phyloP scores from a whole-genome alignment of 2,797 vertebrate genomes.

The Liparis tanakae region DNA sequence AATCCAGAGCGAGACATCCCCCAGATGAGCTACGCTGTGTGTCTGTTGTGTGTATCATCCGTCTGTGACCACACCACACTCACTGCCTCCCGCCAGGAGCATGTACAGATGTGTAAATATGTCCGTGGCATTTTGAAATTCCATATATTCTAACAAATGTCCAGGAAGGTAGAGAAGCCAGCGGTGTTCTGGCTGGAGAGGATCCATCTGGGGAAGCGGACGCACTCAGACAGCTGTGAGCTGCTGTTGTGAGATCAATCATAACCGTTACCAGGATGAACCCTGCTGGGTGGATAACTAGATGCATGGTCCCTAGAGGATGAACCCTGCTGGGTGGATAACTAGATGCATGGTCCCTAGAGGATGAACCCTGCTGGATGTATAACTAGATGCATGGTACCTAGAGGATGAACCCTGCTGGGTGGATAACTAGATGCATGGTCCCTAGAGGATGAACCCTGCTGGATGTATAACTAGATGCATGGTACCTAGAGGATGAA shows the following conservation, averaged over 20 bases:
- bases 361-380: no score
- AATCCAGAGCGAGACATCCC: neutral
- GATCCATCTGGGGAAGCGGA: neutral
- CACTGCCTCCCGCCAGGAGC: neutral
- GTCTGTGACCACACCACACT: neutral
- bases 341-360: no score
- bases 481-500: no score
- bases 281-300: no score
- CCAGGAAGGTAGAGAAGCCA: neutral
- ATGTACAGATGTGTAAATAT: slow-evolving; percentile 11
- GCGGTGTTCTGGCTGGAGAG: neutral
- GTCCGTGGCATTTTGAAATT: slow-evolving; percentile 3
- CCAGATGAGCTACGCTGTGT: slow-evolving; percentile 5
- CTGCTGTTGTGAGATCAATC: neutral
- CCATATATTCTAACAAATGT: slow-evolving; percentile 23
- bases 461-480: no score
- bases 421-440: no score
- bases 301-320: no score
- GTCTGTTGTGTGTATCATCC: slow-evolving; percentile 15
- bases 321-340: no score
- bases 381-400: no score
- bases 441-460: no score
- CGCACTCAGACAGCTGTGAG: neutral
- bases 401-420: no score
- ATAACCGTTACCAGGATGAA: no score